Evolutionary conservation across 1,140 invertebrate species (phyloP).

Genomic region (Bombus pascuorum): DNA sequence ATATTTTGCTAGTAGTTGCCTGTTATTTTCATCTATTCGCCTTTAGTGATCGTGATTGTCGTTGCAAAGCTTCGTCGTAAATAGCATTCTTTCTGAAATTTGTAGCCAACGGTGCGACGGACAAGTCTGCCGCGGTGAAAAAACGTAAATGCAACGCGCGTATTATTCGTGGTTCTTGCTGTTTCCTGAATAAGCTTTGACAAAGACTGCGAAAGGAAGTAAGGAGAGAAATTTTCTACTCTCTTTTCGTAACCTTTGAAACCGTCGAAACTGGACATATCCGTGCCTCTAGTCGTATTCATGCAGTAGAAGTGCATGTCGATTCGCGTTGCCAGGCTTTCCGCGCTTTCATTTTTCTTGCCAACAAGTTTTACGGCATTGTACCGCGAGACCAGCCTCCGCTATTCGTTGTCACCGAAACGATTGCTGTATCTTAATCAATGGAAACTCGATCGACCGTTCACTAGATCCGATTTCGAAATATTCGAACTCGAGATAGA

Average conservation of each 20-base stretch:
- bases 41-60: neutral
- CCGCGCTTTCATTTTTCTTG: neutral
- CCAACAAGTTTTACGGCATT: neutral
- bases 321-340: neutral
- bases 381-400: neutral
- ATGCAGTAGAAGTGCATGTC: neutral
- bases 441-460: neutral
- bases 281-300: neutral
- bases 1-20: slow-evolving; percentile 42
- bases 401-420: neutral
- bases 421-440: neutral
- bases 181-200: neutral
- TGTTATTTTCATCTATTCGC: neutral
- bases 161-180: neutral
- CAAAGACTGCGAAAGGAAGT: neutral
- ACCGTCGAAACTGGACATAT: neutral
- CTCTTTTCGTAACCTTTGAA: neutral
- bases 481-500: neutral
- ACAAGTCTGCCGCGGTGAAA: neutral
- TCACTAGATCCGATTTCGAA: neutral
- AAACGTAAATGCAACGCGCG: neutral
- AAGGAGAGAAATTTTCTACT: too few relatives aligned
- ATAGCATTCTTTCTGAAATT: neutral
- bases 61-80: neutral
- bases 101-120: neutral